phyloP scores from a whole-genome alignment of 1,140 invertebrate species.

The Aradophagus sp. region DNA sequence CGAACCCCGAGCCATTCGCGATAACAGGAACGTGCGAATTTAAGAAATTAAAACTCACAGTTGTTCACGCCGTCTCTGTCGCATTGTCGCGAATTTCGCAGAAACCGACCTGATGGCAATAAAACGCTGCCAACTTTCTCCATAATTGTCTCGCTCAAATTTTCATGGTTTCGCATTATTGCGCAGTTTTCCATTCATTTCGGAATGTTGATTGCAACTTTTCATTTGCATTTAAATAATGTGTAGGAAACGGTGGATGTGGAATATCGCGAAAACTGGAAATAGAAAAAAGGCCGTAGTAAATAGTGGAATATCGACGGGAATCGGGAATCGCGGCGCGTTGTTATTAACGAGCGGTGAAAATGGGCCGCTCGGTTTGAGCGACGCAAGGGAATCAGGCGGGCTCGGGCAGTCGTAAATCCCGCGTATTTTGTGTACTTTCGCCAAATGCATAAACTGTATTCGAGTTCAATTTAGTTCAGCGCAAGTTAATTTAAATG shows the following conservation, averaged over 20 bases:
- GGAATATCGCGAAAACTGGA: too few relatives aligned
- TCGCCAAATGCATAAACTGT: constrained; percentile 14
- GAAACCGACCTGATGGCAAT: too few relatives aligned
- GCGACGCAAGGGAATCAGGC: constrained; percentile 6
- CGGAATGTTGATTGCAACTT: too few relatives aligned
- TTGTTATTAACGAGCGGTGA: constrained; percentile 23
- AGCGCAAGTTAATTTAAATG: constrained; percentile 43
- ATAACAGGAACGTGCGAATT: constrained; percentile 31
- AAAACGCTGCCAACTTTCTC: too few relatives aligned
- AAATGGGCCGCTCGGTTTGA: constrained; percentile 18
- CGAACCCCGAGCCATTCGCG: constrained; percentile 54
- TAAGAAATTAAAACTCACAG: constrained; percentile 26
- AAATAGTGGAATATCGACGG: constrained; percentile 17
- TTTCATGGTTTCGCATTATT: background rate
- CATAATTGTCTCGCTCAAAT: background rate
- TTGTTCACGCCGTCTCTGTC: too few relatives aligned
- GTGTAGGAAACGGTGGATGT: too few relatives aligned
- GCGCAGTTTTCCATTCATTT: background rate
- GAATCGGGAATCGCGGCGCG: constrained; percentile 5
- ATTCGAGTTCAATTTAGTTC: constrained; percentile 29
- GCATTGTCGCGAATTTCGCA: too few relatives aligned
- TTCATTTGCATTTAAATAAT: too few relatives aligned
- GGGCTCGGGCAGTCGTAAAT: constrained; percentile 15
- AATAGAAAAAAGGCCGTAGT: background rate
- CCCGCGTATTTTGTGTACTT: constrained; percentile 23